phyloP scores from a whole-genome alignment of 2,888 invertebrate genomes.

The Parapristionchus giblindavisi region DNA sequence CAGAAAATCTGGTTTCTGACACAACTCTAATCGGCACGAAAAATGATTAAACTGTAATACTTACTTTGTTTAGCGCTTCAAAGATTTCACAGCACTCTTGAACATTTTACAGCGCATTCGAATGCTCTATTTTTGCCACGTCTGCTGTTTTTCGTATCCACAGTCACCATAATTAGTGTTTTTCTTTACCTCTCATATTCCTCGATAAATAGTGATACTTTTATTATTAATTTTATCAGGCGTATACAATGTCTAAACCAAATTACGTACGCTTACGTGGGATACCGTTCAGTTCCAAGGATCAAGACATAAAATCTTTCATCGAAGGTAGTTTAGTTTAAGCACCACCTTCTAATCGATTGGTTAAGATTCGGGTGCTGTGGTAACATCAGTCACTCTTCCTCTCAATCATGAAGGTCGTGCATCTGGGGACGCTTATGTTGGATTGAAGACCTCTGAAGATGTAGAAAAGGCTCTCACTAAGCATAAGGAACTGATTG shows the following conservation, averaged over 20 bases:
- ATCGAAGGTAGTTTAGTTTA: neutral
- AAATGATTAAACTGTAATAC: neutral
- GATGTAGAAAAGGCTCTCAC: constrained; percentile 52
- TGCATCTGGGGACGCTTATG: constrained; percentile 63
- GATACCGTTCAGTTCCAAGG: constrained; percentile 31
- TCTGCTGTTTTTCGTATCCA: neutral
- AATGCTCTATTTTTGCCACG: neutral
- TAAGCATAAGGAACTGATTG: constrained; percentile 56
- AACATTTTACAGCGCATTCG: neutral
- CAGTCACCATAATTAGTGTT: neutral
- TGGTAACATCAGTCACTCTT: constrained; percentile 13
- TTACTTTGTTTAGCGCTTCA: neutral
- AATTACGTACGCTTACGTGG: constrained; percentile 37
- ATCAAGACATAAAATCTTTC: constrained; percentile 13
- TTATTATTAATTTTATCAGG: neutral
- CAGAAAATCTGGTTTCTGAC: constrained; percentile 23
- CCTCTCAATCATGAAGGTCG: constrained; percentile 48
- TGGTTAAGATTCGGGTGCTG: neutral
- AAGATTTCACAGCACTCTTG: neutral
- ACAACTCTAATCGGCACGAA: neutral
- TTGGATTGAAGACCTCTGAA: constrained; percentile 45
- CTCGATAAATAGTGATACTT: neutral
- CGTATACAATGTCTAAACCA: neutral
- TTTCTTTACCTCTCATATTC: neutral
- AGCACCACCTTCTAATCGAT: too few species aligned